Base-by-base conservation (phyloP, 2,888 invertebrate genomes). In the Drosophila nigricruria region DNA sequence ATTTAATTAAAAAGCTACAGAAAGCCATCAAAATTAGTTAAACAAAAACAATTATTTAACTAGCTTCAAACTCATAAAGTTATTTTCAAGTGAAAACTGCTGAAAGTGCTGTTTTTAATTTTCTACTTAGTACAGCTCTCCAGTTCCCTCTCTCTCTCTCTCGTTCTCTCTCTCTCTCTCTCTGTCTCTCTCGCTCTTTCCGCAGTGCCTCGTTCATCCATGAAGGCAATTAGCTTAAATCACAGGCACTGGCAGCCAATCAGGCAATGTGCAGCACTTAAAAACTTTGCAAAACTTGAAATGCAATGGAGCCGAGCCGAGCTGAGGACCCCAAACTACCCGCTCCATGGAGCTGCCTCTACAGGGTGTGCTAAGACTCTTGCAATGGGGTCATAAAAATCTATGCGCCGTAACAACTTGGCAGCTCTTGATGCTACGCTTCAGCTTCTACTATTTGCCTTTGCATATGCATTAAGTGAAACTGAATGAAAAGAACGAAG, bases 151-250 rank as follows among this genome's bases (percentile, higher is more conserved):
- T 42, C 18, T 4, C 42, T 16, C 23, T 20, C 20, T 0, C 23
- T 3, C 10, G 14, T 12, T n/a, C 9, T 10, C 16, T 8, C 23
- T 23, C 14, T 25, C 23, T 34, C 12, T 23, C 36, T 16, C 23
- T 36, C 32, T 8, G 34, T 20, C 27, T 0, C 12, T 9, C 10
- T 25, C 14, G 12, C 5, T 14, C 20, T 23, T 5, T 43, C 14
- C 14, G 27, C 25, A 10, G 20, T 12, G 3, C 23, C 18, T 20
- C 40, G 18, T 43, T 62, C 47, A 40, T 50, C 49, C 40, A 57
- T 54, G 68, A 69, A 79, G 67, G 75, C 77, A 84, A 88, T 84
- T 85, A 88, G 80, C 73, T 79, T 83, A 86, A 86, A 77, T 82
- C 81, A 77, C 53, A 69, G 70, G 57, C 62, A 66, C 67, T 65